Evolutionary conservation across 2,113 vertebrate species (phyloP).

Genomic region (Colius striatus): DNA sequence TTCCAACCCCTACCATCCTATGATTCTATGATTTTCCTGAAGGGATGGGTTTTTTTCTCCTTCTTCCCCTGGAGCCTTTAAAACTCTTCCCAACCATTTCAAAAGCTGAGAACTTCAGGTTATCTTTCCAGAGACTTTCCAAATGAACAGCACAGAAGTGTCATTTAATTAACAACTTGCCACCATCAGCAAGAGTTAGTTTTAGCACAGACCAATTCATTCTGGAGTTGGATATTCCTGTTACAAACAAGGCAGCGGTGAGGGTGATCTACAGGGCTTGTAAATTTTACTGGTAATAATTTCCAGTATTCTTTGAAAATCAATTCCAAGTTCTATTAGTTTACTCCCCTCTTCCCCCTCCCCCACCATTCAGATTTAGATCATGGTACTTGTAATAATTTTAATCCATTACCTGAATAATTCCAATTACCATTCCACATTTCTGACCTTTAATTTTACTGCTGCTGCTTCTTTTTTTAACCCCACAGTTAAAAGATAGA

Average conservation of each 20-base stretch:
- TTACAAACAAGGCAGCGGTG: slow-evolving; percentile 29
- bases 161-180: slow-evolving; percentile 66
- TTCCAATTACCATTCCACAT: slow-evolving; percentile 31
- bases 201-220: slow-evolving; percentile 46
- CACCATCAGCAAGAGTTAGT: slow-evolving; percentile 64
- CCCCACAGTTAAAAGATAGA: neutral
- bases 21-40: neutral
- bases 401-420: slow-evolving; percentile 50
- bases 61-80: neutral
- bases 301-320: slow-evolving; percentile 60
- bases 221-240: slow-evolving; percentile 46
- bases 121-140: slow-evolving; percentile 35
- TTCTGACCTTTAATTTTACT: slow-evolving; percentile 1
- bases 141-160: neutral
- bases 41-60: neutral
- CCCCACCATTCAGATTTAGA: slow-evolving; percentile 35
- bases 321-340: slow-evolving; percentile 41
- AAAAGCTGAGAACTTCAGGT: neutral
- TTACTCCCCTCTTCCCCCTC: neutral
- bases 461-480: neutral
- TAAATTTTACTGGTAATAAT: slow-evolving; percentile 60
- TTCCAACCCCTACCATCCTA: too few relatives aligned
- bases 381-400: neutral
- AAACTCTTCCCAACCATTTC: slow-evolving; percentile 9
- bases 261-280: neutral